phyloP scores from a whole-genome alignment of 2,113 vertebrate species.

The Crotalus helleri region DNA sequence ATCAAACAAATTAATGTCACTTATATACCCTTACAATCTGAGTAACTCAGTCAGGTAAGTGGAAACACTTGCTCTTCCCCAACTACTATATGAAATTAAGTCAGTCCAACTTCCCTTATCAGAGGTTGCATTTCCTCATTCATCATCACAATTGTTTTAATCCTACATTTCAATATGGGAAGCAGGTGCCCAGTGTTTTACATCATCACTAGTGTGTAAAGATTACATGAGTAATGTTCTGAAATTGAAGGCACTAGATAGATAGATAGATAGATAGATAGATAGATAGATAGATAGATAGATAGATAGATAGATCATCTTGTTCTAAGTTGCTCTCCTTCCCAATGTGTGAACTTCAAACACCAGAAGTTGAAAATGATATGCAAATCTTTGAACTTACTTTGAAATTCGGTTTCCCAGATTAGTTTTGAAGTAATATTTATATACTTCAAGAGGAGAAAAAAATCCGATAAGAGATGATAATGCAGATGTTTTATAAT shows the following conservation, averaged over 20 bases:
- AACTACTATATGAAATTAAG: background rate
- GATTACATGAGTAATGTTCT: background rate
- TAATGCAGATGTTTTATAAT: background rate
- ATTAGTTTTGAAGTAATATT: background rate
- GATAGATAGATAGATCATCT: background rate
- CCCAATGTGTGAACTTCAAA: background rate
- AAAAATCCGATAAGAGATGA: background rate
- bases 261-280: background rate
- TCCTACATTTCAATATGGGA: background rate
- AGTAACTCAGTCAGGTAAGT: background rate
- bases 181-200: background rate
- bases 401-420: background rate
- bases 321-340: background rate
- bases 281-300: background rate
- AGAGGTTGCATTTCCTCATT: background rate
- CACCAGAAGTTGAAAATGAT: background rate
- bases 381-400: background rate
- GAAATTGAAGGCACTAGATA: background rate
- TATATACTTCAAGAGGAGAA: background rate
- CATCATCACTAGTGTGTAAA: background rate
- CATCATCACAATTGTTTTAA: background rate
- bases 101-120: background rate
- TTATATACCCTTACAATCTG: background rate
- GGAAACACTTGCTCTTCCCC: background rate
- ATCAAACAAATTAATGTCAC: background rate